Evolutionary conservation across 2,113 vertebrate genomes (phyloP), one percentile per base, ranked within the genome.

Genomic region (Rhinolophus ferrumequinum): DNA sequence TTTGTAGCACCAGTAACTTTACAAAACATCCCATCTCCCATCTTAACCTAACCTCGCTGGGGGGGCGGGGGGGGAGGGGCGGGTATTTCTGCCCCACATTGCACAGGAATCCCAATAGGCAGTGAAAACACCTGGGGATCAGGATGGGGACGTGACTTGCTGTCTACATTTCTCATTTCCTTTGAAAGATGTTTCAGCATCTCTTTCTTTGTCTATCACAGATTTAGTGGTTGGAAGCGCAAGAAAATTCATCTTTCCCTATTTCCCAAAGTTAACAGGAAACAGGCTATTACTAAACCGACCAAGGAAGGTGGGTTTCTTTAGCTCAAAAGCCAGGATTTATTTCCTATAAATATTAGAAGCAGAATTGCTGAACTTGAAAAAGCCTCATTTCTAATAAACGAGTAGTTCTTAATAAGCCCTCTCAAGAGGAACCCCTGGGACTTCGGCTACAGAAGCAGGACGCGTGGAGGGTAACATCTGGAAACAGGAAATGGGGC

Each of bases 41-140:
- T 28, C n/a, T 35, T 5, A 18, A 12, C 28, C 33, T 35, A 7
- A 35, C 41, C 33, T 24, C 13, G 28, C 64, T 28, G 8, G 52
- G 21, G 30, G 58, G 5, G 58, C 22, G 22, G 1, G 24, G 58
- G 58, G 18, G 19, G 50, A 15, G 58, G 18, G 19, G 50, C 15
- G 28, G 30, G 9, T 14, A 1, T 18, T 14, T 72, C 56, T 66
- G 28, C 26, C 22, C 52, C 47, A 13, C 52, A 13, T 12, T 26
- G 5, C 50, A 22, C 10, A 0, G 30, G n/a, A 81, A 30, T 24
- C 19, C 6, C 13, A 19, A 47, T 10, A 58, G 28, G 2, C 8
- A 0, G 2, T 3, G 19, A 81, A 28, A 62, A 44, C 7, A 1
- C 64, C 41, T 0, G 13, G 28, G 50, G 47, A 54, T 1, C 7